Evolutionary conservation across 2,113 vertebrate genomes (phyloP).

Genomic region (Chelonoidis abingdonii): DNA sequence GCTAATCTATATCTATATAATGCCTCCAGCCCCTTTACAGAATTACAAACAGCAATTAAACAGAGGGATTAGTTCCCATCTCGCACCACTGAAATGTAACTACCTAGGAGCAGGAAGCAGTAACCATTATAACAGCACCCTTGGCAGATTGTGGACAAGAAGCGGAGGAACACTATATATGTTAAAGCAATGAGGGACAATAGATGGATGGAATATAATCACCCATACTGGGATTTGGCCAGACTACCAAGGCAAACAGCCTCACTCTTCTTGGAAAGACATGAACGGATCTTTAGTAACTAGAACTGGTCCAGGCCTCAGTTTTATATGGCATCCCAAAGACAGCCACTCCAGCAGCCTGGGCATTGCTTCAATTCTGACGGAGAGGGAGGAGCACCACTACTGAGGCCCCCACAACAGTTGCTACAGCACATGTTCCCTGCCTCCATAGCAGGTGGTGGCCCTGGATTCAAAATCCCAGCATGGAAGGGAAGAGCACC

Average conservation of each 20-base stretch:
- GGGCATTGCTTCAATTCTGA: rapidly evolving
- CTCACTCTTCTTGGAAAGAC: not conserved
- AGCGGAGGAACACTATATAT: not conserved
- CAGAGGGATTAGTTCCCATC: not conserved
- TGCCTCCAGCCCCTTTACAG: not conserved
- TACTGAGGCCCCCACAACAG: not conserved
- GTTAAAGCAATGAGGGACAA: not conserved
- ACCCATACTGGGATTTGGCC: not conserved
- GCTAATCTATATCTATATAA: too few species aligned
- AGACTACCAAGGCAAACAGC: not conserved
- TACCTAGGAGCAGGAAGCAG: not conserved
- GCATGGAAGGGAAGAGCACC: not conserved
- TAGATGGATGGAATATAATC: not conserved
- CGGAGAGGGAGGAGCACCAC: not conserved
- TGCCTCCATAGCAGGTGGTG: not conserved
- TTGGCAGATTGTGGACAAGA: not conserved
- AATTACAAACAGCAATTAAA: rapidly evolving
- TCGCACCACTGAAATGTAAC: not conserved
- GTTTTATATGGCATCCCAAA: not conserved
- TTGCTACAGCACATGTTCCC: not conserved
- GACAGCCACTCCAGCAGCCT: not conserved
- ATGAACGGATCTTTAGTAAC: not conserved
- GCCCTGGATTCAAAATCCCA: not conserved
- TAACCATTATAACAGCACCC: not conserved
- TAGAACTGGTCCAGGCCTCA: not conserved